A percentile compares a stretch with the other conserved stretches of the same genome.
These are phyloP conservation scores for Neotoma lepida DNA, from an alignment of 2,113 vertebrate genomes.

Conservation along the genomic window DNA sequence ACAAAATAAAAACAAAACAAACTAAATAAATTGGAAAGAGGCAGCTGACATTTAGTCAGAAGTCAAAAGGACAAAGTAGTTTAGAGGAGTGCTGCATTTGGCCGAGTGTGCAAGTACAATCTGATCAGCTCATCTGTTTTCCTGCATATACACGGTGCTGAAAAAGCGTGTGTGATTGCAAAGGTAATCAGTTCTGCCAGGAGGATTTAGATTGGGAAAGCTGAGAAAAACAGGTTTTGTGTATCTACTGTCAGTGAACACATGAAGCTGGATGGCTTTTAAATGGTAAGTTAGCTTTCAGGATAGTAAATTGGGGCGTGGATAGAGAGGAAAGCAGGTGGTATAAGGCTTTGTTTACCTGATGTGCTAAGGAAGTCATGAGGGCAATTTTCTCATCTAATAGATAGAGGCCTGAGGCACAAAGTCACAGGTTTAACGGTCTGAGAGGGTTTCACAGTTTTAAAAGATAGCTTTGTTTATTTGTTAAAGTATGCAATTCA, in stretches of 20 bases:
- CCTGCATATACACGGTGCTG: not conserved
- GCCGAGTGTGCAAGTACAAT: constrained; percentile 8
- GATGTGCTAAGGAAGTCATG: not conserved
- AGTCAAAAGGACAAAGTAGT: constrained; percentile 60
- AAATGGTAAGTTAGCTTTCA: constrained; percentile 47
- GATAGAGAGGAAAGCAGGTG: constrained; percentile 21
- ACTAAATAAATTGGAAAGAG: constrained; percentile 4
- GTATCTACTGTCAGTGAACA: constrained; percentile 40
- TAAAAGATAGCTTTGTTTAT: constrained; percentile 10
- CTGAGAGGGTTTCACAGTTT: constrained; percentile 15
- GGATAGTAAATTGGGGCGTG: constrained; percentile 37
- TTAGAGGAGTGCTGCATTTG: not conserved
- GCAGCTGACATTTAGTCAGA: constrained; percentile 13
- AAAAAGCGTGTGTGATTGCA: constrained; percentile 49
- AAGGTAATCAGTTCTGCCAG: constrained; percentile 49
- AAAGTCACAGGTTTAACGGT: not conserved
- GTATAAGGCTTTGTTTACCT: constrained; percentile 3
- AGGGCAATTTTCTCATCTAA: not conserved
- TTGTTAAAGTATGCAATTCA: constrained; percentile 15
- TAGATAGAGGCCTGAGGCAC: not conserved
- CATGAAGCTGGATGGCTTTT: constrained; percentile 16
- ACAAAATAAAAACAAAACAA: not conserved
- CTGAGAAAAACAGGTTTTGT: constrained; percentile 55
- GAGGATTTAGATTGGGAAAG: constrained; percentile 1
- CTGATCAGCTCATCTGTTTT: constrained; percentile 13